phyloP scores from a whole-genome alignment of 2,797 vertebrate genomes.

The Intellagama lesueurii region DNA sequence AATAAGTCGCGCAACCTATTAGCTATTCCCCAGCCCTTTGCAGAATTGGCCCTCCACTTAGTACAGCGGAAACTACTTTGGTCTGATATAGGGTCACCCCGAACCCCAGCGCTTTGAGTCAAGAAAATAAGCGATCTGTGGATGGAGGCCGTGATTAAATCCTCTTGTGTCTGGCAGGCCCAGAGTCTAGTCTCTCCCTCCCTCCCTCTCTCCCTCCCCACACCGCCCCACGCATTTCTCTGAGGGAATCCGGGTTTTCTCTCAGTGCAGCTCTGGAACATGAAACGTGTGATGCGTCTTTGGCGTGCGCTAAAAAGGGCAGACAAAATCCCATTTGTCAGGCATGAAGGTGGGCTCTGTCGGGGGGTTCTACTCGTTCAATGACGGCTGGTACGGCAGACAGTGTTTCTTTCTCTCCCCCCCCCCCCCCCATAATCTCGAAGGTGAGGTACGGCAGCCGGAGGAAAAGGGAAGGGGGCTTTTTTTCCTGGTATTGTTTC shows the following conservation, averaged over 20 bases:
- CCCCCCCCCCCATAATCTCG: conserved; percentile 61
- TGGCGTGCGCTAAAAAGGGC: conserved; percentile 61
- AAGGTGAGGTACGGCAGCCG: conserved; percentile 71
- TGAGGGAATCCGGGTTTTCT: neutral
- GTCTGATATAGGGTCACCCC: conserved; percentile 28
- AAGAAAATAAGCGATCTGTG: conserved; percentile 32
- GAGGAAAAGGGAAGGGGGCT: conserved; percentile 69
- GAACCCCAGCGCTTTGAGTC: neutral
- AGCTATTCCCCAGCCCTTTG: conserved; percentile 81
- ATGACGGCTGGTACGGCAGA: conserved; percentile 56
- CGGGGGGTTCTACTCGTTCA: conserved; percentile 55
- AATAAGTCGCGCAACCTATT: conserved; percentile 82
- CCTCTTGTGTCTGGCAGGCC: conserved; percentile 56
- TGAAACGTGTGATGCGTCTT: conserved; percentile 58
- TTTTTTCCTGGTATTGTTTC: conserved; percentile 76
- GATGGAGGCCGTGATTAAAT: conserved; percentile 51
- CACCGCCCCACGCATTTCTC: neutral
- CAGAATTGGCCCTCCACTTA: conserved; percentile 75
- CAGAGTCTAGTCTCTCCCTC: conserved; percentile 23
- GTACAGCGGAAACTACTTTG: conserved; percentile 47
- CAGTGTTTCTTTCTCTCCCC: conserved; percentile 58
- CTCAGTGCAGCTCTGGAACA: conserved; percentile 32
- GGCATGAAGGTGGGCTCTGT: conserved; percentile 71
- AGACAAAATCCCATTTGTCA: conserved; percentile 73
- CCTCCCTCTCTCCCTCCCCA: neutral